Percentiles rank a stretch among this genome's conserved stretches.
These are phyloP conservation scores for Bombus waltoni DNA, from an alignment of 1,140 invertebrate species.

Conservation along the genomic window DNA sequence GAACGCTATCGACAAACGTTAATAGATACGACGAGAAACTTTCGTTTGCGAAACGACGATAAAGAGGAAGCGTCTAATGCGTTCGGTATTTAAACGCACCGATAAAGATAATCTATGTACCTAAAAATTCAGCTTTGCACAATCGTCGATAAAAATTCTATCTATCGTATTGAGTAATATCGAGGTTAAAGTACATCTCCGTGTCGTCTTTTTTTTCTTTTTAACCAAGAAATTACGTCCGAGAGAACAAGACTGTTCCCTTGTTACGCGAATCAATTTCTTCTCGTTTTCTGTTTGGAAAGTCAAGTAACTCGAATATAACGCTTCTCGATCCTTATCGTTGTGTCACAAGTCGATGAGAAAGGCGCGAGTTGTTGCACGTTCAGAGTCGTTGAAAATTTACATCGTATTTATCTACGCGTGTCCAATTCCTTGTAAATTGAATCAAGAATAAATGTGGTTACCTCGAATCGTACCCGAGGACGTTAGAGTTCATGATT, in stretches of 20 bases:
- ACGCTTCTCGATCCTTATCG: not conserved
- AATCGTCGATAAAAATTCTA: conserved; percentile 33
- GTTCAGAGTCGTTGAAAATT: not conserved
- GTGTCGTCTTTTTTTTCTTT: not conserved
- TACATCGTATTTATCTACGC: not conserved
- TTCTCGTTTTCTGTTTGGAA: not conserved
- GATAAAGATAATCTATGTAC: conserved; percentile 6
- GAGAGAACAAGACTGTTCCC: not conserved
- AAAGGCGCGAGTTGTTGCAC: not conserved
- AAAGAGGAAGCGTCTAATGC: not conserved
- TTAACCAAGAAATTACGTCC: not conserved
- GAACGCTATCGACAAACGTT: not conserved
- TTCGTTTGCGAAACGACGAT: not conserved
- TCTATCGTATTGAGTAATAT: not conserved
- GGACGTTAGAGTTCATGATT: not conserved
- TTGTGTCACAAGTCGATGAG: not conserved
- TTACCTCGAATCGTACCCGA: not conserved
- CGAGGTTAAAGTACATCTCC: not conserved
- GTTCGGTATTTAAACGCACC: not conserved
- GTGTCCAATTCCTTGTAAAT: not conserved
- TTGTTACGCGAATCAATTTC: not conserved
- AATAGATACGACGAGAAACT: not conserved
- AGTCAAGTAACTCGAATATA: not conserved
- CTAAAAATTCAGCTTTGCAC: conserved; percentile 11
- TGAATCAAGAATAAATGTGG: not conserved